Base-by-base conservation (phyloP, 2,113 vertebrate genomes). In the Xyrauchen texanus region DNA sequence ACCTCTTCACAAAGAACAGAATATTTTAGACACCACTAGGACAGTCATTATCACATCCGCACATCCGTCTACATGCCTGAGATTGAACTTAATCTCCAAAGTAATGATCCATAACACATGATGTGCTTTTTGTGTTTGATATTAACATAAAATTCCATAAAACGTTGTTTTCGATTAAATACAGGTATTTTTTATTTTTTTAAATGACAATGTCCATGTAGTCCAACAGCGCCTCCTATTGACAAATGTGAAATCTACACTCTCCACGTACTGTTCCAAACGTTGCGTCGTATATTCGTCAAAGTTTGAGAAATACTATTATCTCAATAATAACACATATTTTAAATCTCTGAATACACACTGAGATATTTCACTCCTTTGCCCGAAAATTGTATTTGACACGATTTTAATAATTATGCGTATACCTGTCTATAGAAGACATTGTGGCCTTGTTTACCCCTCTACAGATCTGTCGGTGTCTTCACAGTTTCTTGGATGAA, bases 401-500 rank as follows among this genome's bases (percentile, higher is more conserved):
- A 21, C n/a, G 12, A 65, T 12, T 7, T 73, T 71, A 42, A 85
- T 80, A 8, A 62, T 42, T 34, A 34, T 34, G 3, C 21, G 21
- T 34, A 34, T 34, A 34, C 21, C 21, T 34, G 21, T 34, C 21
- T 34, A 34, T 34, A 34, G 49, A 81, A 60, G 78, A 21, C 34
- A 68, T 15, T 82, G 85, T 16, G 66, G 53, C 13, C 53, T 67
- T 68, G n/a, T 71, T 83, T 88, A 85, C 71, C 74, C 77, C 63
- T 3, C 8, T 44, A 73, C 16, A 74, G 42, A 60, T 82, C 55
- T 52, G 55, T 77, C n/a, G 21, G 70, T 34, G 71, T 78, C 21
- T 34, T 34, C 1, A 1, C 21, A 34, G 3, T 34, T 34, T 34
- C 71, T 77, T 88, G 86, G 85, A 89, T 51, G 60, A 72, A 71